Base-by-base conservation (phyloP, 2,888 invertebrate genomes). In the Brachypalpus laphriformis region DNA sequence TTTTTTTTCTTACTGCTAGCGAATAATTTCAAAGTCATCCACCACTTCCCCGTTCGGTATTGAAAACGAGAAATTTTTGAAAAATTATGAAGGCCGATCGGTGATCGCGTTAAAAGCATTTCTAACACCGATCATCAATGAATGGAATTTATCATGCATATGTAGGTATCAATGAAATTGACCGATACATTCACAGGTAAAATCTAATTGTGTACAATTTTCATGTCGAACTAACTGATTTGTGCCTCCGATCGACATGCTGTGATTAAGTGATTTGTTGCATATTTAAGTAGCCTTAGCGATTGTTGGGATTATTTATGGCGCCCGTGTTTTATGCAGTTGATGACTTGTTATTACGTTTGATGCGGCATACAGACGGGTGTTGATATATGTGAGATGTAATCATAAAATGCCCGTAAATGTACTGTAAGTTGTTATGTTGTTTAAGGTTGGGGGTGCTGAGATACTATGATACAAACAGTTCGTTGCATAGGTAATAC, bases 1-100 rank as follows among this genome's bases (percentile, higher is more conserved):
- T 40, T 45, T 34, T 16, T 59, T 42, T 34, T 31, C 49, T 72
- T 11, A 40, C 31, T 34, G 25, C 14, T 7, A 34, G 56, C 16
- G 18, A 57, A 57, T 3, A 45, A 59, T 66, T 74, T 80, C 74
- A 80, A 74, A 72, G 80, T 45, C 80, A 80, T 47, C 49, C 25
- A 14, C 18, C 40, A 40, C 49, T 59, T 57, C 56, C 40, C 28
- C 34, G 47, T 66, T 49, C 42, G n/a, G 20, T 51, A 57, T 66
- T 14, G 57, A 51, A 49, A 65, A 49, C 18, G 22, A 59, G 42
- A 49, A 54, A n/a, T 68, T 57, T 66, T 16, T 42, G 28, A 59
- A 42, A 34, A 59, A 20, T 34, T 45, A 18, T n/a, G 51, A 80
- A 74, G 74, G 80, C 18, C 51, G 18, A 42, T 49, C 25, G 28